These are phyloP conservation scores for Spilogale gracilis DNA, from an alignment of 2,113 vertebrate species.

Conservation along the genomic window DNA sequence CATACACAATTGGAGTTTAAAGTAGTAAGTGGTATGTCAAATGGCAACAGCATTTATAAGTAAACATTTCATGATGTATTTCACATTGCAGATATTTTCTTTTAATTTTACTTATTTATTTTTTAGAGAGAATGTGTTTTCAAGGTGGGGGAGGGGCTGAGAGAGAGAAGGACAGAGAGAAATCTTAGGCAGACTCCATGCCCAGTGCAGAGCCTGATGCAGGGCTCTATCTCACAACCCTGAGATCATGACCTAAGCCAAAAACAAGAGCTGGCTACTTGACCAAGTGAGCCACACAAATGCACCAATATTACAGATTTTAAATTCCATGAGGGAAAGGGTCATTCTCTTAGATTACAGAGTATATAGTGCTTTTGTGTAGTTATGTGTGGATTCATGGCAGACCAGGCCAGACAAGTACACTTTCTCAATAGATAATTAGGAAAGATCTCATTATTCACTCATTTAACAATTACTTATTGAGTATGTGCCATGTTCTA, in stretches of 20 bases:
- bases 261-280: neutral
- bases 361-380: neutral
- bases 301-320: neutral
- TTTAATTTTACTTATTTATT: neutral
- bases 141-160: neutral
- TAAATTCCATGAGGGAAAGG: neutral
- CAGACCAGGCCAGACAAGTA: neutral
- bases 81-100: neutral
- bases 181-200: neutral
- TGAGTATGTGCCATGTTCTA: neutral
- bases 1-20: conserved; percentile 20
- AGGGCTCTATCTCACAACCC: neutral
- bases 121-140: neutral
- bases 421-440: neutral
- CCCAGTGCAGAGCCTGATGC: neutral
- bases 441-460: neutral
- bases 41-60: neutral
- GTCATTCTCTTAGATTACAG: neutral
- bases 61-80: neutral
- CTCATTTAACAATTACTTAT: conserved; percentile 8
- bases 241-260: neutral
- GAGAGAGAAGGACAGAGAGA: neutral
- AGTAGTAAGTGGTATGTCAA: neutral
- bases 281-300: neutral
- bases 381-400: neutral